These are phyloP conservation scores for Dinocampus coccinellae DNA, from an alignment of 2,888 invertebrate genomes.

Conservation along the genomic window DNA sequence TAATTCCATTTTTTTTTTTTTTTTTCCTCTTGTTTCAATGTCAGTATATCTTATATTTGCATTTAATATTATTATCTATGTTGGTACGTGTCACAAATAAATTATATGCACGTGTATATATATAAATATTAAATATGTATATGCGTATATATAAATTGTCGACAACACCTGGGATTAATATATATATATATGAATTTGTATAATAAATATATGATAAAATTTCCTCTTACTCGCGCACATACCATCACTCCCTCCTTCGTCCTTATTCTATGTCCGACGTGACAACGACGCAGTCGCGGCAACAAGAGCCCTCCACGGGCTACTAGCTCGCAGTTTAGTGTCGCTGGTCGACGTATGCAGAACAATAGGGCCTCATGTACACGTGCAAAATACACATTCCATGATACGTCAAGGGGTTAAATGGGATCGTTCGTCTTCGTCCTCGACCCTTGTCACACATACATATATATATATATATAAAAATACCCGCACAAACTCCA, in stretches of 20 bases:
- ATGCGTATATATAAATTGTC: slow-evolving; percentile 25
- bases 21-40: neutral
- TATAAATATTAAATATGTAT: slow-evolving; percentile 6
- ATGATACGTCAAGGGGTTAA: neutral
- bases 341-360: slow-evolving; percentile 58
- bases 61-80: slow-evolving; percentile 14
- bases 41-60: slow-evolving; percentile 8
- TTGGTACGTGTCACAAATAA: neutral
- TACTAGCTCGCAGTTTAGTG: slow-evolving; percentile 56
- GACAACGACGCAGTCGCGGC: slow-evolving; percentile 46
- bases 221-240: neutral
- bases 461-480: too few relatives aligned
- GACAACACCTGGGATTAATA: neutral
- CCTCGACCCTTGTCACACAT: neutral
- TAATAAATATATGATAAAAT: neutral
- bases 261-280: slow-evolving; percentile 10
- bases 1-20: neutral
- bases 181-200: neutral
- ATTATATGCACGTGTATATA: neutral
- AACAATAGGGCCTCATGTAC: slow-evolving; percentile 25
- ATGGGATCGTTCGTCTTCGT: neutral
- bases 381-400: neutral
- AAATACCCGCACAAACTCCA: too few relatives aligned
- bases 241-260: slow-evolving; percentile 14
- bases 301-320: slow-evolving; percentile 48